Evolutionary conservation across 2,797 vertebrate genomes (phyloP), one percentile per base, ranked within the genome.

Genomic region (Philypnodon macrostomus): DNA sequence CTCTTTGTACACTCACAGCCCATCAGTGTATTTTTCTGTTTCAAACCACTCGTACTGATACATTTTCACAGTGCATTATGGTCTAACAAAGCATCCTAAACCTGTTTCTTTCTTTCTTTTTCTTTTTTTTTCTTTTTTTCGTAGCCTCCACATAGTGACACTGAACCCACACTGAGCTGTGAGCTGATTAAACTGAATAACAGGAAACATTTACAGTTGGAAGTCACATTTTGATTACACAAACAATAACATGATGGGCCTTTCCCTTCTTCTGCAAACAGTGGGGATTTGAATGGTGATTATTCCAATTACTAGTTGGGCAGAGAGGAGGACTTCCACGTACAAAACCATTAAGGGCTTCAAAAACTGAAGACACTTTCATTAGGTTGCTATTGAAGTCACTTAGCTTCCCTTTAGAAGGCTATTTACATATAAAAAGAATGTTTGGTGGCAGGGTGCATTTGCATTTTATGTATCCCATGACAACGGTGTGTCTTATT

Each of bases 1-100:
- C 26, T 44, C 27, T 29, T 42, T 29, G n/a, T 30, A 3, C 35
- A 33, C 19, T 11, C 58, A 32, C 12, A 26, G 53, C 36, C 63
- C 58, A 74, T 71, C 58, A 65, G 45, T 41, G 32, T 26, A 5
- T 9, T 53, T 58, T 19, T 46, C 4, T 30, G 29, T 23, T 44
- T 31, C 9, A 45, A 40, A 63, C 37, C 29, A 5, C 18, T 33
- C 11, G 7, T 3, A 4, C 11, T 14, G 17, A 26, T 31, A 7
- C n/a, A 14, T 33, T 31, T 30, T 4, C 67, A 27, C 56, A 51
- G 50, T 51, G 33, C 24, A 45, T 34, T 48, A 38, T 4, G 11
- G 26, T 32, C 40, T 63, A 58, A 65, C 19, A 27, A 63, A 35
- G 13, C 18, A 14, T 18, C 34, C 16, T 39, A 59, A 49, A 36